These are phyloP conservation scores for Anoplolepis gracilipes DNA, from an alignment of 1,140 invertebrate species.

Conservation along the genomic window DNA sequence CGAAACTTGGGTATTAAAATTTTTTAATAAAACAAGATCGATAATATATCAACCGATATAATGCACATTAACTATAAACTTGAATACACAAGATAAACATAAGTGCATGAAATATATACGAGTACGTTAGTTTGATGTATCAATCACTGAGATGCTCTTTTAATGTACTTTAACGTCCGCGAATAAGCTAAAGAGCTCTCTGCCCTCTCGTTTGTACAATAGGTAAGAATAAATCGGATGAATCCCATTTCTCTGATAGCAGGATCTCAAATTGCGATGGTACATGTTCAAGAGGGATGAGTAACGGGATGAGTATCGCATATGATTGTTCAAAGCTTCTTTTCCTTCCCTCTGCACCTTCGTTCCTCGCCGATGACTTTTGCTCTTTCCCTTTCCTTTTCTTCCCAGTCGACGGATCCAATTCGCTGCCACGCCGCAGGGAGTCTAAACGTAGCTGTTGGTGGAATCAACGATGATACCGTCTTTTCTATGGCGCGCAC, in stretches of 20 bases:
- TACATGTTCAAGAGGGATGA: conserved; percentile 39
- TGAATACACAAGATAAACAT: background rate
- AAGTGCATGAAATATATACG: background rate
- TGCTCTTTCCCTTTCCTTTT: background rate
- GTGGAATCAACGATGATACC: conserved; percentile 68
- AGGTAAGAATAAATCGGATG: conserved; percentile 53
- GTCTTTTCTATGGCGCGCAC: conserved; percentile 65
- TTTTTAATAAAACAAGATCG: background rate
- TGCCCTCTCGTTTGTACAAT: conserved; percentile 10
- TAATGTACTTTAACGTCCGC: conserved; percentile 9
- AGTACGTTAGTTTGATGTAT: background rate
- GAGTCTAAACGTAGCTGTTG: conserved; percentile 61
- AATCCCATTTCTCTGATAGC: conserved; percentile 62
- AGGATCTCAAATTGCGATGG: conserved; percentile 65
- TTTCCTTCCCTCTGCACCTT: conserved; percentile 1
- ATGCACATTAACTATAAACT: too few relatives aligned
- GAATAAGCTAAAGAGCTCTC: background rate
- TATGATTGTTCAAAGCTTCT: conserved; percentile 78
- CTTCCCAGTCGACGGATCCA: background rate
- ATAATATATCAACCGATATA: background rate
- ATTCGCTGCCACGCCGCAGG: conserved; percentile 24
- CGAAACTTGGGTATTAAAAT: background rate
- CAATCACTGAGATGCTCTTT: conserved; percentile 4
- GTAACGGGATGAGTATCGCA: conserved; percentile 65
- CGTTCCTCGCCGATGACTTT: conserved; percentile 42